A percentile compares a stretch with the other conserved stretches of the same genome.
Conservation (phyloP, 2,888 invertebrate species). For the Augochlorella aurata region DNA sequence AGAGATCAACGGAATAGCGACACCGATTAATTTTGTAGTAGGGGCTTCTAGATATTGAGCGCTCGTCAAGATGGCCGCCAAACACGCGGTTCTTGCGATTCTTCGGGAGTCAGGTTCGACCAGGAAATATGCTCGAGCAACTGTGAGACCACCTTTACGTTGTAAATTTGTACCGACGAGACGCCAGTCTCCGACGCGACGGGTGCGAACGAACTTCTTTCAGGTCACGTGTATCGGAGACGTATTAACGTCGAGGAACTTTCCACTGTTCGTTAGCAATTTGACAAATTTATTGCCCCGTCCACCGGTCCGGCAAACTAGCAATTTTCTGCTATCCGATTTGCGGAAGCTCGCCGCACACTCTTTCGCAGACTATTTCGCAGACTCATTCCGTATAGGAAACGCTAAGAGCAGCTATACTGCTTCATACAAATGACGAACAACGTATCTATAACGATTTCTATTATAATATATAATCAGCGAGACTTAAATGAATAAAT, state of each 20-base stretch:
- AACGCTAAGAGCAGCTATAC: too few species aligned
- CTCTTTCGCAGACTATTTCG: too few species aligned
- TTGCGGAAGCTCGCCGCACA: not conserved
- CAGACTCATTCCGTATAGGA: too few species aligned
- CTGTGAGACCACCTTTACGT: constrained; percentile 19
- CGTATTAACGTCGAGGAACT: constrained; percentile 25
- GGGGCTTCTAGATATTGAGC: not conserved
- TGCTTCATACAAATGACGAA: too few species aligned
- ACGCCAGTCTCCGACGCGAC: constrained; percentile 10
- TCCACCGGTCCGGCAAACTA: not conserved
- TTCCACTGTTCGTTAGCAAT: not conserved
- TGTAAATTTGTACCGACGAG: constrained; percentile 19
- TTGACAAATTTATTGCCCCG: not conserved
- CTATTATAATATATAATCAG: too few species aligned
- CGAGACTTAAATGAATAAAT: too few species aligned
- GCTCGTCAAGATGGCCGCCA: too few species aligned
- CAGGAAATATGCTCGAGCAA: not conserved
- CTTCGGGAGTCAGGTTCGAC: not conserved
- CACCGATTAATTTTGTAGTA: not conserved
- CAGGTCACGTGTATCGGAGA: constrained; percentile 35
- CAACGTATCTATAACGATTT: too few species aligned
- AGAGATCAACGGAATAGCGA: not conserved
- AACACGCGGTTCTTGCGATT: too few species aligned
- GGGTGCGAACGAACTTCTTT: constrained; percentile 40
- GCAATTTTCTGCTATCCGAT: not conserved